Evolutionary conservation across 1,140 invertebrate genomes (phyloP).

Genomic region (Drosophila takahashii): DNA sequence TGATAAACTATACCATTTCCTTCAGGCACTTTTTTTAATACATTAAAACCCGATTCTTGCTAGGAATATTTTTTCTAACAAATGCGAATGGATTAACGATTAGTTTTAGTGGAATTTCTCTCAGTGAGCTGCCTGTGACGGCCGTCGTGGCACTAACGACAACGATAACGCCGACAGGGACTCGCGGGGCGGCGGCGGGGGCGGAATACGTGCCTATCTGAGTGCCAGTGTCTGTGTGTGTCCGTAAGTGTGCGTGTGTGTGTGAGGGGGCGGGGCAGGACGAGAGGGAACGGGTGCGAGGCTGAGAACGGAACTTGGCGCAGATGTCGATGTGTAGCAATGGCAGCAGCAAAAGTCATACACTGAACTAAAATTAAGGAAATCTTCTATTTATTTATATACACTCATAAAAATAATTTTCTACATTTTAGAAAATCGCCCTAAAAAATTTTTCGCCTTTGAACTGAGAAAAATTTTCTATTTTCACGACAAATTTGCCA

Average conservation of each 20-base stretch:
- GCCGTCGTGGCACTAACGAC: conserved; percentile 66
- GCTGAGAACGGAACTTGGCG: conserved; percentile 55
- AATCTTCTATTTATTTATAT: too few species aligned
- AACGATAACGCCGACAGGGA: conserved; percentile 54
- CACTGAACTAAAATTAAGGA: conserved; percentile 25
- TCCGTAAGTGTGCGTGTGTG: neutral
- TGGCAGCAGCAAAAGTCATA: conserved; percentile 59
- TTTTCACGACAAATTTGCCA: too few species aligned
- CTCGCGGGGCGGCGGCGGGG: conserved; percentile 3
- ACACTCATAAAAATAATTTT: too few species aligned
- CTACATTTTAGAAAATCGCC: too few species aligned
- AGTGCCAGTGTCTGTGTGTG: conserved; percentile 11
- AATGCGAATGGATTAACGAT: neutral
- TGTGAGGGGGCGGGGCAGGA: conserved; percentile 3
- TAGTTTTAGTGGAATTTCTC: neutral
- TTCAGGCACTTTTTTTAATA: too few species aligned
- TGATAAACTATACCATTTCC: too few species aligned
- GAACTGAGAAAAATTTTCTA: too few species aligned
- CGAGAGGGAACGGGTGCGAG: conserved; percentile 45
- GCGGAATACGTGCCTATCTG: conserved; percentile 31
- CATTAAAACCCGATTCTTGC: too few species aligned
- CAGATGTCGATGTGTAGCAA: conserved; percentile 70
- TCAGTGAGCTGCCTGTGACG: conserved; percentile 45
- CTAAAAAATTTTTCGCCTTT: too few species aligned
- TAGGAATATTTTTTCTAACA: neutral